A percentile compares a stretch with the other conserved stretches of the same genome.
Conservation (phyloP, 2,797 vertebrate species). For the Peromyscus nudipes region DNA sequence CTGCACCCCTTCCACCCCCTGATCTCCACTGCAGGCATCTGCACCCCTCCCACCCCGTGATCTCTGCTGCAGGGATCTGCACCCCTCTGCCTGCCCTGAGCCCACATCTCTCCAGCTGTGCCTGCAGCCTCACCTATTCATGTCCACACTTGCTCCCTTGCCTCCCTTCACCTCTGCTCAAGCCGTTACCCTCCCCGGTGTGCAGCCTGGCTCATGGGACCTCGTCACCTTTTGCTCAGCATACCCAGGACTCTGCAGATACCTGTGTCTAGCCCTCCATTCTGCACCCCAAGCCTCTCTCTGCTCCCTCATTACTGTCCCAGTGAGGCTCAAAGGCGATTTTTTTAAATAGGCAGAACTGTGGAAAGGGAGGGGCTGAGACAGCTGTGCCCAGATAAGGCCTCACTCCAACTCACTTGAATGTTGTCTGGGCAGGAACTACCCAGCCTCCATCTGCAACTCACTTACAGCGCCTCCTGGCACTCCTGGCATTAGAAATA, state of each 20-base stretch:
- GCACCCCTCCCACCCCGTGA: too few species aligned
- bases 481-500: background rate
- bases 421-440: background rate
- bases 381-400: background rate
- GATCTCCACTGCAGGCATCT: too few species aligned
- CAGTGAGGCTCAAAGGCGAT: background rate
- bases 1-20: too few species aligned
- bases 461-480: too few species aligned
- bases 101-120: background rate
- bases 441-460: too few species aligned
- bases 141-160: rapidly evolving
- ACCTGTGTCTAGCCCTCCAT: rapidly evolving
- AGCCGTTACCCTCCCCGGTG: background rate
- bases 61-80: too few species aligned
- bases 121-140: background rate
- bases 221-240: background rate
- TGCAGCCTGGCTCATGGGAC: rapidly evolving
- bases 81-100: background rate
- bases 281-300: background rate
- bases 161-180: background rate
- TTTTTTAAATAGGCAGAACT: background rate
- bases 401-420: rapidly evolving
- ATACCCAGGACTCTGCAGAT: background rate
- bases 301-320: background rate
- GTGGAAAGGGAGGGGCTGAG: background rate